Evolutionary conservation across 2,888 invertebrate species (phyloP).

Genomic region (Lampropteryx suffumata): DNA sequence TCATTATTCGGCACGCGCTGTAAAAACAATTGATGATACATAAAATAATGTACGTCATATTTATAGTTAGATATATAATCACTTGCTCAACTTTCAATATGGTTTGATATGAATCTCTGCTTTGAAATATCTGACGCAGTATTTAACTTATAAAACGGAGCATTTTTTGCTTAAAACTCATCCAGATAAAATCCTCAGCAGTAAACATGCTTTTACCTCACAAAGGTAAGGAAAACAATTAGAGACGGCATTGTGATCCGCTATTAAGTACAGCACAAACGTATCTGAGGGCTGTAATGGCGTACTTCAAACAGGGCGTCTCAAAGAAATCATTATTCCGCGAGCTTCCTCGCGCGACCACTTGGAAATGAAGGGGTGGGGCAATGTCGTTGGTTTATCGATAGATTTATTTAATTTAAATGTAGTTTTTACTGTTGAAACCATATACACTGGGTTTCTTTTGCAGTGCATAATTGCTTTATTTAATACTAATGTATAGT

Average conservation of each 20-base stretch:
- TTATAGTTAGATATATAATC: too few relatives aligned
- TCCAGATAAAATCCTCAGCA: conserved; percentile 19
- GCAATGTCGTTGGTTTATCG: neutral
- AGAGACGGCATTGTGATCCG: conserved; percentile 68
- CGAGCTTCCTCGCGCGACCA: conserved; percentile 78
- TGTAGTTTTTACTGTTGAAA: too few relatives aligned
- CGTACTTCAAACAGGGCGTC: conserved; percentile 73
- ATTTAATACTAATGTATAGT: too few relatives aligned
- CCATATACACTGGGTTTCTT: too few relatives aligned
- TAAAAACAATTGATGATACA: too few relatives aligned
- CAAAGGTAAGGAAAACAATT: conserved; percentile 79
- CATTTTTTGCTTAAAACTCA: conserved; percentile 5
- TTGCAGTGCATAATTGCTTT: too few relatives aligned
- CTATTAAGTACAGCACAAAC: conserved; percentile 77
- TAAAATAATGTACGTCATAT: too few relatives aligned
- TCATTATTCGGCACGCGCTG: too few relatives aligned
- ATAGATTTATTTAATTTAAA: too few relatives aligned
- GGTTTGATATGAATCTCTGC: too few relatives aligned
- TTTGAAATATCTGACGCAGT: too few relatives aligned
- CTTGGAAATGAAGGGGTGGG: conserved; percentile 64
- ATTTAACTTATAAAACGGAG: neutral
- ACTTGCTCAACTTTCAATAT: too few relatives aligned
- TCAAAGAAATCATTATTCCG: conserved; percentile 83
- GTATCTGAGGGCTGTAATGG: conserved; percentile 76
- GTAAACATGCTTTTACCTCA: conserved; percentile 51